phyloP scores from a whole-genome alignment of 2,113 vertebrate species.

The Triplophysa dalaica region DNA sequence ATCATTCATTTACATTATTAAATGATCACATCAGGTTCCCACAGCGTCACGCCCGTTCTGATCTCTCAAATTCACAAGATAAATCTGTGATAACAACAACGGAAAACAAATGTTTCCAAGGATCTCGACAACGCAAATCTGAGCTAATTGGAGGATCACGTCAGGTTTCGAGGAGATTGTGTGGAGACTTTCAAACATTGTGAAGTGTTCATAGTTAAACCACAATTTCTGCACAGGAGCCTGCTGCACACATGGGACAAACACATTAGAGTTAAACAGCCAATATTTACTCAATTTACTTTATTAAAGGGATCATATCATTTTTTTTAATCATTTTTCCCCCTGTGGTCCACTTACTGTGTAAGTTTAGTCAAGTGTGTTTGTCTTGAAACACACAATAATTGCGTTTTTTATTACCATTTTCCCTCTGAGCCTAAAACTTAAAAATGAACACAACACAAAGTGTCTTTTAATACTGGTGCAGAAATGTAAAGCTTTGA shows the following conservation, averaged over 20 bases:
- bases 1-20: conserved; percentile 9
- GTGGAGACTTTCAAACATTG: background rate
- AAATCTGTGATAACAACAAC: background rate
- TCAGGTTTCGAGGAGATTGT: background rate
- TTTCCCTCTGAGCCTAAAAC: too few relatives aligned
- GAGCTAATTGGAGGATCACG: background rate
- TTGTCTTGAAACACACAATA: too few relatives aligned
- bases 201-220: conserved; percentile 17
- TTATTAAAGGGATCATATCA: background rate
- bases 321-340: background rate
- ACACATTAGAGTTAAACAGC: background rate
- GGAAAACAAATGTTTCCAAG: background rate
- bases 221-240: background rate
- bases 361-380: background rate
- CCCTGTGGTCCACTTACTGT: background rate
- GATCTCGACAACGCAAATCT: background rate
- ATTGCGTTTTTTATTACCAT: too few relatives aligned
- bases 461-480: too few relatives aligned
- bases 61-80: background rate
- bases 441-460: too few relatives aligned
- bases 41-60: background rate
- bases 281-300: background rate
- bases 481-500: too few relatives aligned
- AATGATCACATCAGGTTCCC: conserved; percentile 12
- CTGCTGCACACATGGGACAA: background rate